A percentile compares a stretch with the other conserved stretches of the same genome.
Conservation (phyloP, 1,140 invertebrate species). For the Metopolophium dirhodum region DNA sequence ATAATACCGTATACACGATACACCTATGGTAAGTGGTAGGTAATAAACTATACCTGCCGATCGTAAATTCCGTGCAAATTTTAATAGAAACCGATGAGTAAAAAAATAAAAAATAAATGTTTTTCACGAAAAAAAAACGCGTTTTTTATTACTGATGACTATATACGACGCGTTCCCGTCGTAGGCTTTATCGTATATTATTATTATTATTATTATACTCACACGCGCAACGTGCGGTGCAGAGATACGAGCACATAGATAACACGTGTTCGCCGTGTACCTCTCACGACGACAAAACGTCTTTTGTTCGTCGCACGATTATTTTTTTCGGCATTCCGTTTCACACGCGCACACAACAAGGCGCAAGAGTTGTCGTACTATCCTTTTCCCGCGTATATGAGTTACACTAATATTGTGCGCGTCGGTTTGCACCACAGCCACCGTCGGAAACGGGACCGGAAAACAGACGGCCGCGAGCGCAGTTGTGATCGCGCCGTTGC, state of each 20-base stretch:
- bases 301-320: constrained; percentile 43
- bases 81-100: not conserved
- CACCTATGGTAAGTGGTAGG: not conserved
- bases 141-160: not conserved
- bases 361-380: not conserved
- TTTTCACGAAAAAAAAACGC: not conserved
- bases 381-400: not conserved
- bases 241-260: not conserved
- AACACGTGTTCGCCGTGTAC: not conserved
- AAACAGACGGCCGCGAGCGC: not conserved
- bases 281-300: constrained; percentile 13
- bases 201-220: not conserved
- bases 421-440: not conserved
- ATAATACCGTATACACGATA: too few species aligned
- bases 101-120: not conserved
- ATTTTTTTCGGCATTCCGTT: constrained; percentile 32
- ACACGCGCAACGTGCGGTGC: not conserved
- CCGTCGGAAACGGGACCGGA: not conserved
- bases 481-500: too few species aligned
- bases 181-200: not conserved
- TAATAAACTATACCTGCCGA: not conserved
- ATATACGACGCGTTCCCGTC: not conserved
- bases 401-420: not conserved
- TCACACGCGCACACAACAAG: not conserved
- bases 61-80: not conserved